Evolutionary conservation across 2,888 invertebrate species (phyloP), one percentile per base, ranked within the genome.

Genomic region (Hybos culiciformis): DNA sequence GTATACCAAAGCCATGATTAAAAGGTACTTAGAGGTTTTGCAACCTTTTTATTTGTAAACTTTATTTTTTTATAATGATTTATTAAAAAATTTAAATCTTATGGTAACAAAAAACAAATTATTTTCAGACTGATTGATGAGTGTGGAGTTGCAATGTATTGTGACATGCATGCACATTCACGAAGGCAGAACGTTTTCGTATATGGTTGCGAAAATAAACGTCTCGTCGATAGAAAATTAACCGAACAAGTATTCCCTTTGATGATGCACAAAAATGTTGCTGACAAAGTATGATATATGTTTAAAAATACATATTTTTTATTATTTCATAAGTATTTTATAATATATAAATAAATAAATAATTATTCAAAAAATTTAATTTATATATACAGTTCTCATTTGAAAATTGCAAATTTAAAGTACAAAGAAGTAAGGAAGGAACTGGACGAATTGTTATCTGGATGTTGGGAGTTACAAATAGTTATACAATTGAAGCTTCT

Each of bases 401-500:
- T 63, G 88, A 91, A 68, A 83, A 81, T 59, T 94, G 93, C 67
- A 91, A 90, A 68, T 94, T 93, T 65, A 80, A 87, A 59, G 81
- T 94, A 53, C 91, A 93, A 64, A 80, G 88, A 50, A 84, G 83
- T 55, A 93, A 93, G 69, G 93, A 93, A 68, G 93, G 93, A 4
- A 93, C 93, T 0, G 93, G 93, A 6, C 71, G 94, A 45, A 86
- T 94, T 8, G 92, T 93, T 1, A 83, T 92, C 56, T 93, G 92
- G 92, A 84, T 91, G 74, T 77, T 93, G 74, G 93, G 93, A 19
- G 85, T 93, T 37, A 80, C 83, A 45, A 91, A 93, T 58, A 93
- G 92, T 63, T 94, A 88, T 61, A 94, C 93, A 5, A 78, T 94
- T 76, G 94, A 94, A 69, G 91, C 93, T 7, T 92, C 93, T 1